Evolutionary conservation across 2,888 invertebrate species (phyloP).

Genomic region (Amblyjoppa fuscipennis): DNA sequence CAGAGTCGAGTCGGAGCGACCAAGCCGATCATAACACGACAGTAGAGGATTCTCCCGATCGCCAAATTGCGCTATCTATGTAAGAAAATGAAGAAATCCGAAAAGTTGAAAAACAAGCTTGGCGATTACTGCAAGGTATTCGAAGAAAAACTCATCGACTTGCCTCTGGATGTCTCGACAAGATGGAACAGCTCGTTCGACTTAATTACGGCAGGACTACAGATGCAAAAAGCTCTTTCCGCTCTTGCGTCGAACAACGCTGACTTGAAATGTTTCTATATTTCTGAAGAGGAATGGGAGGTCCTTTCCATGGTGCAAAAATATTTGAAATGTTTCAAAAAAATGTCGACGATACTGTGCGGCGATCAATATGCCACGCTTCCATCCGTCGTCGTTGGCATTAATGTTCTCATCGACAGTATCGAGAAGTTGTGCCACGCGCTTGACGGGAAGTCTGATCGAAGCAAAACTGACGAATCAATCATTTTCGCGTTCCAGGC

Average conservation of each 20-base stretch:
- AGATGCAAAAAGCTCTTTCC: conserved; percentile 30
- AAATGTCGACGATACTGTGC: conserved; percentile 29
- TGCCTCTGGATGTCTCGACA: conserved; percentile 47
- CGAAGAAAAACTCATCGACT: conserved; percentile 31
- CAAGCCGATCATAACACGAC: conserved; percentile 5
- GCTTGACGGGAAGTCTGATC: conserved; percentile 49
- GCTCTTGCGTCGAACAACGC: conserved; percentile 24
- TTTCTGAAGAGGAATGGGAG: conserved; percentile 38
- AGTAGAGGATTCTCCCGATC: conserved; percentile 23
- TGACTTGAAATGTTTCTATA: conserved; percentile 28
- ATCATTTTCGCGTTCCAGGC: conserved; percentile 45
- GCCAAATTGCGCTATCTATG: conserved; percentile 36
- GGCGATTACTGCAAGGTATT: conserved; percentile 25
- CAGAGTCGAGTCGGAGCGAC: conserved; percentile 6
- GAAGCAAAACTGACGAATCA: conserved; percentile 40
- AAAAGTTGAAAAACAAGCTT: conserved; percentile 32
- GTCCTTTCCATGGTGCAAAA: conserved; percentile 27
- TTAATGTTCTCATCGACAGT: conserved; percentile 54
- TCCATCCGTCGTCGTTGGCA: conserved; percentile 42
- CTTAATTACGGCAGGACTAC: conserved; percentile 29
- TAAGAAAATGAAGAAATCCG: conserved; percentile 26
- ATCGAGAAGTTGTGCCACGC: conserved; percentile 47
- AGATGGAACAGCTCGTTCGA: conserved; percentile 45
- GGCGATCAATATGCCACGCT: conserved; percentile 46
- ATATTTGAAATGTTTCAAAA: conserved; percentile 34